Conservation (phyloP, 2,797 vertebrate genomes). For the Anas flavirostris region DNA sequence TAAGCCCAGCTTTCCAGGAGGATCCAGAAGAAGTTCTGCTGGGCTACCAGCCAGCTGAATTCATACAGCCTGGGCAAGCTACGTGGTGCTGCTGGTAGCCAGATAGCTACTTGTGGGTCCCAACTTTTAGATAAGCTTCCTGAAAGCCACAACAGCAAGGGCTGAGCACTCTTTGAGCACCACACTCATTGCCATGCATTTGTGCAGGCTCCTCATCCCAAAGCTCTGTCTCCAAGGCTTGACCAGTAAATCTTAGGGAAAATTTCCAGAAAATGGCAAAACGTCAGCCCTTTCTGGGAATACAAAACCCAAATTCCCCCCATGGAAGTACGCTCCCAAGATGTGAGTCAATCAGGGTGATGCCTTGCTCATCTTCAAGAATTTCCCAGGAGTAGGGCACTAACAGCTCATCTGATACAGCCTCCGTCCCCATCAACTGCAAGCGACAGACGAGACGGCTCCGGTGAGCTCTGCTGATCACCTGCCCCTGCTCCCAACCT, state of each 20-base stretch:
- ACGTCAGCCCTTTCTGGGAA: background rate
- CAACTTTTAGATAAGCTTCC: background rate
- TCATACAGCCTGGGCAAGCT: fast-evolving
- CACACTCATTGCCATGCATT: background rate
- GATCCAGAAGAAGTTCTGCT: background rate
- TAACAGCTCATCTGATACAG: background rate
- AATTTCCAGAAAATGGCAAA: background rate
- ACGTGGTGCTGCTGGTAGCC: background rate
- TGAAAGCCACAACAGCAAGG: background rate
- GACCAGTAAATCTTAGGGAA: background rate
- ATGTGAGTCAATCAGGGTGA: background rate
- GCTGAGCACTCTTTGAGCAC: background rate
- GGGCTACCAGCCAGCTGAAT: background rate
- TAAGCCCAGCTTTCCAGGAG: background rate
- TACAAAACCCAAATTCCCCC: background rate
- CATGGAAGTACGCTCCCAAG: fast-evolving
- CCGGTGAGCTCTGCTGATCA: background rate
- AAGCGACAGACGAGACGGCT: fast-evolving
- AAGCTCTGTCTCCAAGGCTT: fast-evolving
- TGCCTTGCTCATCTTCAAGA: background rate
- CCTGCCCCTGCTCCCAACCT: background rate
- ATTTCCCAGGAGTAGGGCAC: background rate
- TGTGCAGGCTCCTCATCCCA: background rate
- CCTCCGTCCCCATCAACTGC: fast-evolving
- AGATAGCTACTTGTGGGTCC: background rate